Percentiles rank a stretch among this genome's conserved stretches.
Conservation (phyloP, 2,797 vertebrate species). For the Muscicapa comitata region DNA sequence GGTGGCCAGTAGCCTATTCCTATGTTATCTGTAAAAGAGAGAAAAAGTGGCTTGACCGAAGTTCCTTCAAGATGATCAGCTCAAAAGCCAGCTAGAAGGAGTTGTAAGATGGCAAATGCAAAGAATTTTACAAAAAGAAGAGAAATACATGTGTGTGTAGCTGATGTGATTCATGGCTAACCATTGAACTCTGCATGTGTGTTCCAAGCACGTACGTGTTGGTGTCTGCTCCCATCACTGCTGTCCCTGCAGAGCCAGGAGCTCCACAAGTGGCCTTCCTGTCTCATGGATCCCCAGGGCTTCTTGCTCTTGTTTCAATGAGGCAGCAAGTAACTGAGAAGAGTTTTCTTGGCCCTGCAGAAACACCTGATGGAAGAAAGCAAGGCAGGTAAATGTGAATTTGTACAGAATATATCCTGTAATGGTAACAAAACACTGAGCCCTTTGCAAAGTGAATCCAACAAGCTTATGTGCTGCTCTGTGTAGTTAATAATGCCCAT, state of each 20-base stretch:
- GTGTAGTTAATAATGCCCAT: background rate
- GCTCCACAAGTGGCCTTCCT: background rate
- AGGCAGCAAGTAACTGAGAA: background rate
- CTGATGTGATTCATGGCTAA: background rate
- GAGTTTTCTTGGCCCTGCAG: background rate
- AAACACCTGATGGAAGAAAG: background rate
- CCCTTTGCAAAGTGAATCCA: background rate
- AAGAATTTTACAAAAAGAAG: background rate
- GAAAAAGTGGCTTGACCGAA: background rate
- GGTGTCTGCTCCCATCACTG: background rate
- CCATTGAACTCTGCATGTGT: background rate
- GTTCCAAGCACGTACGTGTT: rapidly evolving
- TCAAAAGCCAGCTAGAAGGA: background rate
- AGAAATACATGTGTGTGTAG: background rate
- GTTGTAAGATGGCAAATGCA: background rate
- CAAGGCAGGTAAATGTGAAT: background rate
- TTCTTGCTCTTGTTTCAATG: background rate
- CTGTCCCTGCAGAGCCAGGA: background rate
- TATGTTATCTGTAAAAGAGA: background rate
- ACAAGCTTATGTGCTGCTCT: background rate
- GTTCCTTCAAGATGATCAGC: background rate
- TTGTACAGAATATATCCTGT: background rate
- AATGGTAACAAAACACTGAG: background rate
- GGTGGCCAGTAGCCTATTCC: background rate
- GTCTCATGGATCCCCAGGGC: background rate